Percentiles rank a stretch among this genome's conserved stretches.
phyloP scores from a whole-genome alignment of 2,888 invertebrate species.

The Craniophora ligustri region DNA sequence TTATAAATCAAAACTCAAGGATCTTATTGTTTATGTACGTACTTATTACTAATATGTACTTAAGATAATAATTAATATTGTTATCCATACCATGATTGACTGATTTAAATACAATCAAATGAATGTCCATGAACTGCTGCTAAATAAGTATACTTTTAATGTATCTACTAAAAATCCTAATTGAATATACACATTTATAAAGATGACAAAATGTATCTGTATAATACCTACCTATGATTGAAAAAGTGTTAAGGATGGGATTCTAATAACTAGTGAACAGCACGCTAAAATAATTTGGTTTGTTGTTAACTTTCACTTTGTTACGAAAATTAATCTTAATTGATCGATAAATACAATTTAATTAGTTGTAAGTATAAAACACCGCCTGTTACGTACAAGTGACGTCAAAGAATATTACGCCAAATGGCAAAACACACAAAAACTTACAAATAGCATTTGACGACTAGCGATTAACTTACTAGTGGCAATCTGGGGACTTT shows the following conservation, averaged over 20 bases:
- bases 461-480: constrained; percentile 71
- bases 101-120: background rate
- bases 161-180: no score
- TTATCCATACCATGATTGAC: constrained; percentile 4
- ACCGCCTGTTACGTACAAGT: constrained; percentile 58
- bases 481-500: constrained; percentile 74
- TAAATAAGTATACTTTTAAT: no score
- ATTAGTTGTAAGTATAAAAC: constrained; percentile 10
- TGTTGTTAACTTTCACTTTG: constrained; percentile 2
- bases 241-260: no score
- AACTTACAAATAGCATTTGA: constrained; percentile 75
- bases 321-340: constrained; percentile 1
- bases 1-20: constrained; percentile 39
- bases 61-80: constrained; percentile 8
- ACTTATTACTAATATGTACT: constrained; percentile 33
- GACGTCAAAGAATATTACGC: constrained; percentile 57
- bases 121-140: background rate
- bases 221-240: no score
- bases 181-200: no score
- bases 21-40: constrained; percentile 57
- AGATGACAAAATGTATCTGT: no score
- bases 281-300: no score
- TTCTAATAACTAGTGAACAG: no score
- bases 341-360: constrained; percentile 1
- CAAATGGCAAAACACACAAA: constrained; percentile 75